Conservation (phyloP, 2,888 invertebrate genomes). For the Saturnia pavonia region DNA sequence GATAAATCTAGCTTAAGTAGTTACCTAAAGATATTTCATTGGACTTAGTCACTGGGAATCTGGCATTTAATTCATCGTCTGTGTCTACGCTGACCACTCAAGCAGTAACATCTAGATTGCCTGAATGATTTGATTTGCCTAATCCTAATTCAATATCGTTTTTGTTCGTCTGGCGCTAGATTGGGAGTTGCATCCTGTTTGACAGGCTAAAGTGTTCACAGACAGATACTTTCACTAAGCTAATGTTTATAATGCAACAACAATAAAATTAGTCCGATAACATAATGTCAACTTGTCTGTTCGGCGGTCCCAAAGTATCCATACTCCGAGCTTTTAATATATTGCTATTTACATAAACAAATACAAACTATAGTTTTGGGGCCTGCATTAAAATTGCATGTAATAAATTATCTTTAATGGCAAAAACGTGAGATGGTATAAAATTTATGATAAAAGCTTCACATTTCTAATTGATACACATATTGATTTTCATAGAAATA, state of each 20-base stretch:
- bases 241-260: constrained; percentile 57
- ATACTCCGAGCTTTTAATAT: constrained; percentile 57
- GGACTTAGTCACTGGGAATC: constrained; percentile 73
- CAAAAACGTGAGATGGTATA: constrained; percentile 32
- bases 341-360: constrained; percentile 53
- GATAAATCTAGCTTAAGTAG: constrained; percentile 25
- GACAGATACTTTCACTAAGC: constrained; percentile 66
- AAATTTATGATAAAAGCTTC: neutral
- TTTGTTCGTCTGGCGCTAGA: constrained; percentile 59
- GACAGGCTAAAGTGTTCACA: constrained; percentile 52
- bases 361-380: constrained; percentile 43
- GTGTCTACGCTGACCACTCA: constrained; percentile 74
- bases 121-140: constrained; percentile 73
- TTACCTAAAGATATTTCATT: constrained; percentile 32
- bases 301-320: constrained; percentile 30
- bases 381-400: constrained; percentile 64
- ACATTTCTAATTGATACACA: neutral
- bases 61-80: constrained; percentile 74
- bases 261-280: constrained; percentile 53
- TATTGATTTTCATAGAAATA: neutral
- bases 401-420: constrained; percentile 53
- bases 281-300: constrained; percentile 72
- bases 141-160: constrained; percentile 77
- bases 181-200: constrained; percentile 54
- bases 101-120: constrained; percentile 76